A percentile compares a stretch with the other conserved stretches of the same genome.
phyloP scores from a whole-genome alignment of 1,140 invertebrate species.

The Drosophila lacertosa region DNA sequence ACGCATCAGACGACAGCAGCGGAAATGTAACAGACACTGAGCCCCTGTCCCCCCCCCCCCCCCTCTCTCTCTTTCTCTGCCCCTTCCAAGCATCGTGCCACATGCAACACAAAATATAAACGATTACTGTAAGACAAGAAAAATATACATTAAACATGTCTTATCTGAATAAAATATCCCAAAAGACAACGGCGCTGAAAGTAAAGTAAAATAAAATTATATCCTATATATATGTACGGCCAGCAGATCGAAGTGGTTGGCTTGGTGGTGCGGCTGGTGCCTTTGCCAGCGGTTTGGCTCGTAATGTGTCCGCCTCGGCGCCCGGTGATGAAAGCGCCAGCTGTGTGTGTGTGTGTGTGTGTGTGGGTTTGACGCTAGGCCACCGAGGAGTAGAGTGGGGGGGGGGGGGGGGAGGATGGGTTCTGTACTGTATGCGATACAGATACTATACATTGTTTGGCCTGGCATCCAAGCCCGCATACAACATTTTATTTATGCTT shows the following conservation, averaged over 20 bases:
- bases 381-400: too few species aligned
- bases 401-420: not conserved
- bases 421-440: slow-evolving; percentile 16
- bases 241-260: slow-evolving; percentile 60
- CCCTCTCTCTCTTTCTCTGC: not conserved
- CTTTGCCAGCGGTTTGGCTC: slow-evolving; percentile 29
- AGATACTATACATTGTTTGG: slow-evolving; percentile 63
- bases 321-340: slow-evolving; percentile 16
- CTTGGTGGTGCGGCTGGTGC: slow-evolving; percentile 6
- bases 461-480: slow-evolving; percentile 22
- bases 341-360: too few species aligned
- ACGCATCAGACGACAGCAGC: slow-evolving; percentile 61
- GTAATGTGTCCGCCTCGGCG: slow-evolving; percentile 63
- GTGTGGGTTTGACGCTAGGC: slow-evolving; percentile 1
- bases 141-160: slow-evolving; percentile 83
- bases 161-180: slow-evolving; percentile 83
- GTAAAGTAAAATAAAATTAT: slow-evolving; percentile 82
- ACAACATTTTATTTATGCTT: slow-evolving; percentile 77
- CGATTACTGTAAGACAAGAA: slow-evolving; percentile 82
- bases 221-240: slow-evolving; percentile 39
- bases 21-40: slow-evolving; percentile 71
- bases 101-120: slow-evolving; percentile 73
- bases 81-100: slow-evolving; percentile 3
- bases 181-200: slow-evolving; percentile 81
- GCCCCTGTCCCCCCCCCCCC: not conserved